Conservation (phyloP, 2,797 vertebrate species). For the Alectoris magna region DNA sequence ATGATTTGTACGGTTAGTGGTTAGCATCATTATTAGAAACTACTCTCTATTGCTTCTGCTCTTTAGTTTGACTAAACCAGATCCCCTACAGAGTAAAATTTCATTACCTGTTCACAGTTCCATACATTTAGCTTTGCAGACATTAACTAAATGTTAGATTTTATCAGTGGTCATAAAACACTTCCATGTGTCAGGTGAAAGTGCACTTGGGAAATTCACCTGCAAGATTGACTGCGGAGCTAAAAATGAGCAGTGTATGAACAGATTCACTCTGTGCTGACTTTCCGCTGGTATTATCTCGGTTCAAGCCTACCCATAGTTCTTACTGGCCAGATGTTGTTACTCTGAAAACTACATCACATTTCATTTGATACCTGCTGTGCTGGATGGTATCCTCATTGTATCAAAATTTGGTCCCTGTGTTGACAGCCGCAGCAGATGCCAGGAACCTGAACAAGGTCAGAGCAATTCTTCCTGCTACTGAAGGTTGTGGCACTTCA, state of each 20-base stretch:
- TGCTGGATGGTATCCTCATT: background rate
- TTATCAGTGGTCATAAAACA: background rate
- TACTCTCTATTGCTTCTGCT: background rate
- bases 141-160: background rate
- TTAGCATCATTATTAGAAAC: background rate
- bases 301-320: background rate
- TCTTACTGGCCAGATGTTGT: background rate
- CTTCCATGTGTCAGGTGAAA: background rate
- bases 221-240: background rate
- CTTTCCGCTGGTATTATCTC: background rate
- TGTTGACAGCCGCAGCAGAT: background rate
- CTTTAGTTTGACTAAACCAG: background rate
- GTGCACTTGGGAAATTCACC: background rate
- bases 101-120: background rate
- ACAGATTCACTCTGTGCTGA: background rate
- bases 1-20: background rate
- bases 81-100: background rate
- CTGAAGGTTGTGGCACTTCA: background rate
- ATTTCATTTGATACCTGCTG: background rate
- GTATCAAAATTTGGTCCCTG: background rate
- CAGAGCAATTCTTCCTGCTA: background rate
- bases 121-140: background rate
- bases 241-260: background rate
- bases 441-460: background rate
- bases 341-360: background rate